Evolutionary conservation across 2,113 vertebrate species (phyloP), one percentile per base, ranked within the genome.

Genomic region (Noturus placidus): DNA sequence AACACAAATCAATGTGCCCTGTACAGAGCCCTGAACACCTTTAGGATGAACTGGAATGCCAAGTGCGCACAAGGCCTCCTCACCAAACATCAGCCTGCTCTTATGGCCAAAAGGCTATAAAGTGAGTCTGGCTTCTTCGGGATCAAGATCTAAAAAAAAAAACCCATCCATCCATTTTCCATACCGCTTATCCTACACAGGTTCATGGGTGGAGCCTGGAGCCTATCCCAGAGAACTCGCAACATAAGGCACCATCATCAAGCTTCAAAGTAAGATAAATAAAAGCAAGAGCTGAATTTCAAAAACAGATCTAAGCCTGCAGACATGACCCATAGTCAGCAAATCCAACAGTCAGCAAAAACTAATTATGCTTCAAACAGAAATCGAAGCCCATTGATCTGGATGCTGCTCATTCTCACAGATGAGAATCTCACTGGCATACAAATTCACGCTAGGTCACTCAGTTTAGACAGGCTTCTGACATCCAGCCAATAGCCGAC

Each of bases 261-360:
- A 22, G 54, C 30, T 25, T 20, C 30, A 81, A 33, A 30, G 5
- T 15, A 76, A 76, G 22, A 46, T 11, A 27, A 54, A 79, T 33
- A 3, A 30, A 54, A 19, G 19, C 54, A 35, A 59, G 33, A 10
- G 15, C 33, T 27, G 35, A 76, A 76, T 59, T 42, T n/a, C 30
- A 14, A 61, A 57, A 76, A 57, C 33, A 38, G 20, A 85, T 76
- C 11, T 5, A 5, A 19, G 35, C 25, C 84, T 4, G 25, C 54
- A 42, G 54, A 59, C 30, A 25, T 25, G 52, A 79, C 7, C 7
- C 9, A 11, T 70, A 33, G 8, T n/a, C 25, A 61, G 10, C n/a
- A n/a, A 76, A 59, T 76, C 4, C 38, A n/a, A 38, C 59, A 57
- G 54, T 85, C 84, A 77, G 84, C 84, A 85, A n/a, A 85, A 50